A percentile compares a stretch with the other conserved stretches of the same genome.
These are phyloP conservation scores for Tupiocoris notatus DNA, from an alignment of 2,888 invertebrate species.

Conservation along the genomic window DNA sequence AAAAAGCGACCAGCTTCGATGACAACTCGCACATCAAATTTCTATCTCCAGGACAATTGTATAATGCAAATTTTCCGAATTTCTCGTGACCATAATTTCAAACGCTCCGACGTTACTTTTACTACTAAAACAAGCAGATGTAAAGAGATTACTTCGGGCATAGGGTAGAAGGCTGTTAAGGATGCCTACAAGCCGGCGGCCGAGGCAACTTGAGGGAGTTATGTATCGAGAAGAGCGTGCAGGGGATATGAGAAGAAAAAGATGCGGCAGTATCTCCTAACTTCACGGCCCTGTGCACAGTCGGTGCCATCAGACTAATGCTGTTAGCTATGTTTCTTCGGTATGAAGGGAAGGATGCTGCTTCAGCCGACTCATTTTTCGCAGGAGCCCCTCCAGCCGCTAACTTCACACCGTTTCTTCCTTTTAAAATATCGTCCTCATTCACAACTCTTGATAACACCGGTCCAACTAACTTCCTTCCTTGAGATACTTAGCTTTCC, in stretches of 20 bases:
- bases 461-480: constrained; percentile 12
- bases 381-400: neutral
- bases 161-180: no score
- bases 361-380: constrained; percentile 5
- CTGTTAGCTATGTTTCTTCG: constrained; percentile 21
- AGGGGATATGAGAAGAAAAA: constrained; percentile 11
- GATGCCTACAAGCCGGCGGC: no score
- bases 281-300: constrained; percentile 19
- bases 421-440: constrained; percentile 20
- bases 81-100: no score
- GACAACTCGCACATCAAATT: no score
- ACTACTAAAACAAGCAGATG: no score
- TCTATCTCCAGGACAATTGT: no score
- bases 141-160: no score
- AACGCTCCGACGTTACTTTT: no score
- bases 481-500: neutral
- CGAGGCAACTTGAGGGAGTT: no score
- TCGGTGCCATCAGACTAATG: constrained; percentile 11
- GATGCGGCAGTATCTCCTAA: constrained; percentile 12
- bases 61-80: no score
- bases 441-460: constrained; percentile 26
- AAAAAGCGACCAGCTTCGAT: no score
- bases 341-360: neutral
- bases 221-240: neutral
- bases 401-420: neutral